Evolutionary conservation across 2,888 invertebrate genomes (phyloP).

Genomic region (Lymantria dispar): DNA sequence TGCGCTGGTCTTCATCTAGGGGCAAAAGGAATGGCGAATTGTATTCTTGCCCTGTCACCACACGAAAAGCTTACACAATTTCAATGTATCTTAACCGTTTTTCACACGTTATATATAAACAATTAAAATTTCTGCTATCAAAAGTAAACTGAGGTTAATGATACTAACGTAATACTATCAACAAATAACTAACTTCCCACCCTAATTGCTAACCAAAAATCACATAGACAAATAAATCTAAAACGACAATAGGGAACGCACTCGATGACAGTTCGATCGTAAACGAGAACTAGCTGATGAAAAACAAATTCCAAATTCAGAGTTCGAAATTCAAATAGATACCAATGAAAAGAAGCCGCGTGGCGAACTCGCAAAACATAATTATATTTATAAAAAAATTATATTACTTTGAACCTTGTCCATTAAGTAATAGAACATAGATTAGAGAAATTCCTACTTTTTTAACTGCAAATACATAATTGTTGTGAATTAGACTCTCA

Average conservation of each 20-base stretch:
- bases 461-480: background rate
- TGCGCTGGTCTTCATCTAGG: no score
- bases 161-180: slow-evolving; percentile 43
- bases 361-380: slow-evolving; percentile 51
- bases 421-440: background rate
- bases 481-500: slow-evolving; percentile 15
- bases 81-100: no score
- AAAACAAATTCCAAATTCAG: slow-evolving; percentile 17
- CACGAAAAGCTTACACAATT: no score
- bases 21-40: no score
- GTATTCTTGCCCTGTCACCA: no score
- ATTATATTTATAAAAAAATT: slow-evolving; percentile 9
- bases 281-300: slow-evolving; percentile 68
- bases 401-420: slow-evolving; percentile 20
- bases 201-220: slow-evolving; percentile 58
- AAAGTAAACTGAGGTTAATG: slow-evolving; percentile 30
- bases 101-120: no score
- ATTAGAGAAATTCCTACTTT: background rate
- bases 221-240: slow-evolving; percentile 69
- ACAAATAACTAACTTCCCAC: slow-evolving; percentile 55
- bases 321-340: slow-evolving; percentile 77
- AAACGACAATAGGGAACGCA: slow-evolving; percentile 54
- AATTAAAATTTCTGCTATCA: background rate
- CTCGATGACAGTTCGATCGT: slow-evolving; percentile 71
- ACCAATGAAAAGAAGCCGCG: slow-evolving; percentile 76